A percentile compares a stretch with the other conserved stretches of the same genome.
Conservation (phyloP, 2,797 vertebrate species). For the Trematomus bernacchii region DNA sequence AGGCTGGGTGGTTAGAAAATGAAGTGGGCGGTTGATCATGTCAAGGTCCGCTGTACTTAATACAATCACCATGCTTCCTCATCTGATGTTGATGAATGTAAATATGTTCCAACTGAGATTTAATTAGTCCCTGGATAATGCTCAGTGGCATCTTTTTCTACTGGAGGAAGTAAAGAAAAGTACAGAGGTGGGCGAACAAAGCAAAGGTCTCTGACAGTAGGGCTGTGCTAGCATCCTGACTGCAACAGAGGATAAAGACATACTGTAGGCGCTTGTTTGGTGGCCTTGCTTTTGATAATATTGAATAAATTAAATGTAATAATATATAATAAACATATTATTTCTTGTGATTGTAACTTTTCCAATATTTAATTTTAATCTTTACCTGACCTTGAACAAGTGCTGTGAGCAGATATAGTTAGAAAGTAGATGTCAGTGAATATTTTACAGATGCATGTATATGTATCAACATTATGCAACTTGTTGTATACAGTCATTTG, state of each 20-base stretch:
- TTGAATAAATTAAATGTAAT: too few species aligned
- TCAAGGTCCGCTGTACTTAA: too few species aligned
- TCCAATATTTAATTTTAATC: background rate
- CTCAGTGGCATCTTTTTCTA: background rate
- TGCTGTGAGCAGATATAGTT: too few species aligned
- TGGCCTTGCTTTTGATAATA: background rate
- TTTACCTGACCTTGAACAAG: too few species aligned
- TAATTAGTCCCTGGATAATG: background rate
- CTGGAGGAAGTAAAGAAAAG: background rate
- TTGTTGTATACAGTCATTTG: background rate
- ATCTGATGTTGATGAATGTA: too few species aligned
- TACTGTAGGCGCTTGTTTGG: background rate
- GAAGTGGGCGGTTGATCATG: too few species aligned
- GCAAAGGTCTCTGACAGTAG: background rate
- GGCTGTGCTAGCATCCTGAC: background rate
- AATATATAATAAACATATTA: background rate
- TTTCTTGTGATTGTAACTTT: background rate
- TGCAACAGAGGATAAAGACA: background rate
- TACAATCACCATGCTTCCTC: too few species aligned
- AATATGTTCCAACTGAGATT: background rate
- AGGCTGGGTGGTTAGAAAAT: too few species aligned
- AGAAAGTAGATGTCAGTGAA: too few species aligned
- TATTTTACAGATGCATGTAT: too few species aligned
- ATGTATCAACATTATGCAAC: background rate
- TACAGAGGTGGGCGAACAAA: background rate